These are phyloP conservation scores for Rhagium mordax DNA, from an alignment of 2,888 invertebrate genomes.

Conservation along the genomic window DNA sequence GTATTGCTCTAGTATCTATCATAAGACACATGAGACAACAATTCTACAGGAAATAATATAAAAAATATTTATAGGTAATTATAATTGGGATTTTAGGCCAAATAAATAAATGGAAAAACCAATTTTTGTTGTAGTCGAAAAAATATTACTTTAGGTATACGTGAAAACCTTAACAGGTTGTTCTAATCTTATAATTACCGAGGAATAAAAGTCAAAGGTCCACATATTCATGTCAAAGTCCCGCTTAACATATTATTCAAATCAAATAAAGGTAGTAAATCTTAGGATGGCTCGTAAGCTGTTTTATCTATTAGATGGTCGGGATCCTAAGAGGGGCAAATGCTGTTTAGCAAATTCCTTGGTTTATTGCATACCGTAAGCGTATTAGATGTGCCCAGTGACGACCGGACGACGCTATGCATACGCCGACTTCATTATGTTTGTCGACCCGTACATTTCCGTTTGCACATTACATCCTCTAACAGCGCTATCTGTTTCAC, in stretches of 20 bases:
- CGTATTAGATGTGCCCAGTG: conserved; percentile 56
- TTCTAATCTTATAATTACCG: too few relatives aligned
- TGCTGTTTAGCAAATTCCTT: conserved; percentile 49
- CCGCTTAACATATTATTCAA: not conserved
- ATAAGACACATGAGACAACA: too few relatives aligned
- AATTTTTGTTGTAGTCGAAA: too few relatives aligned
- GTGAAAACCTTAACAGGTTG: too few relatives aligned
- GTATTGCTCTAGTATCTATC: too few relatives aligned
- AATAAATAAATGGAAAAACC: too few relatives aligned
- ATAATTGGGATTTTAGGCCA: too few relatives aligned
- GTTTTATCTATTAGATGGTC: conserved; percentile 23
- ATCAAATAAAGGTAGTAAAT: conserved; percentile 31
- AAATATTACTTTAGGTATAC: too few relatives aligned
- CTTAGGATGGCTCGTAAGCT: not conserved
- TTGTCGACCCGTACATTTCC: conserved; percentile 20
- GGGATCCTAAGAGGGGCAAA: not conserved
- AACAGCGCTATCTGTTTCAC: conserved; percentile 14
- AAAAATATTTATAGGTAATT: too few relatives aligned
- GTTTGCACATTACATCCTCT: conserved; percentile 26
- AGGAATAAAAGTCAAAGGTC: too few relatives aligned
- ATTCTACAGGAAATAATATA: too few relatives aligned
- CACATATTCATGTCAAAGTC: too few relatives aligned
- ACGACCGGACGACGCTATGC: conserved; percentile 55
- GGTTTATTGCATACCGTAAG: conserved; percentile 59
- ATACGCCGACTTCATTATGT: conserved; percentile 58